Conservation (phyloP, 2,113 vertebrate species). For the Cryptotis parvus region DNA sequence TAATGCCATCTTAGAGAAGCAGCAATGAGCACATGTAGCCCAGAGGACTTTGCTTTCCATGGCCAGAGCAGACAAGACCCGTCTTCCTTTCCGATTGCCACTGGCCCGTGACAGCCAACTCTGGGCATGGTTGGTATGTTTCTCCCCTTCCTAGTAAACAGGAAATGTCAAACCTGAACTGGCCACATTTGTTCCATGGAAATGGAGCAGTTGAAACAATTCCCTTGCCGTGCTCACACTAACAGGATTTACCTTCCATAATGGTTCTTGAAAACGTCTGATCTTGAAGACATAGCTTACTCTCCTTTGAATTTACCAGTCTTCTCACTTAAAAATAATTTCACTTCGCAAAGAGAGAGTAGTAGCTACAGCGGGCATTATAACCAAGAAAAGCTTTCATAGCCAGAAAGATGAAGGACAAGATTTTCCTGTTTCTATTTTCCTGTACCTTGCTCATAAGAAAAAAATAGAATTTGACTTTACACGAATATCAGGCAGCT, state of each 20-base stretch:
- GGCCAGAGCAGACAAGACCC: neutral
- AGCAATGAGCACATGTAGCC: neutral
- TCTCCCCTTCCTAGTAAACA: constrained; percentile 16
- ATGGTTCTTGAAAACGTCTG: constrained; percentile 50
- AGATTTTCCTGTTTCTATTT: neutral
- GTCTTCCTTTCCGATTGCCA: neutral
- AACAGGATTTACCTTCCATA: constrained; percentile 66
- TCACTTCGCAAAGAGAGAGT: constrained; percentile 36
- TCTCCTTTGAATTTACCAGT: constrained; percentile 34
- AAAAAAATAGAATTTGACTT: neutral
- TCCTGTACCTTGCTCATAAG: constrained; percentile 14
- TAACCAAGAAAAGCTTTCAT: constrained; percentile 1
- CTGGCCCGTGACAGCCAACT: constrained; percentile 26
- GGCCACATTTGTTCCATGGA: constrained; percentile 64
- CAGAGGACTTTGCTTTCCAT: constrained; percentile 18
- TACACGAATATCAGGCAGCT: neutral
- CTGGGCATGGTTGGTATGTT: neutral
- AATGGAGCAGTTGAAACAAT: constrained; percentile 56
- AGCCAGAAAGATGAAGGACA: constrained; percentile 22
- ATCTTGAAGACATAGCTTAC: constrained; percentile 31
- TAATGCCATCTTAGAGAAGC: constrained; percentile 69
- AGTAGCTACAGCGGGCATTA: neutral
- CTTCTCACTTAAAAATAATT: constrained; percentile 16
- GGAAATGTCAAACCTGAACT: constrained; percentile 26
- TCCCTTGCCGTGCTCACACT: constrained; percentile 42